These are phyloP conservation scores for Trichomalopsis sarcophagae DNA, from an alignment of 1,140 invertebrate genomes.

Conservation along the genomic window DNA sequence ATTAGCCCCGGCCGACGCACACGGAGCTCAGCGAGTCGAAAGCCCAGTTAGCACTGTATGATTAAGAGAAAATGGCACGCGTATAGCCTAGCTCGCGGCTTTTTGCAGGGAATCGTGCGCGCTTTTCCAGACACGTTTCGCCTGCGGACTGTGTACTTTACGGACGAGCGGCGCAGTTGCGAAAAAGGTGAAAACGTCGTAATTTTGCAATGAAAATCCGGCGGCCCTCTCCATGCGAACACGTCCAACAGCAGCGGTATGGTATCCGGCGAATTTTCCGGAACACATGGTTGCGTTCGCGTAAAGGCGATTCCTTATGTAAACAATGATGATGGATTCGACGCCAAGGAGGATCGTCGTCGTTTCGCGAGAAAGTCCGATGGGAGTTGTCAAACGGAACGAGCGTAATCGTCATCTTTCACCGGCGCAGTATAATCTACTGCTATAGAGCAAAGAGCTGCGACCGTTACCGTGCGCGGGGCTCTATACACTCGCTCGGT, in stretches of 20 bases:
- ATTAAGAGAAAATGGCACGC: conserved; percentile 4
- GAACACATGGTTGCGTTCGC: neutral
- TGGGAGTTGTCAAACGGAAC: conserved; percentile 1
- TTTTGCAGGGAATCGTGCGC: neutral
- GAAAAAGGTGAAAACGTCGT: conserved; percentile 21
- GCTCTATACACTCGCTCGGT: neutral
- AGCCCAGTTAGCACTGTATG: neutral
- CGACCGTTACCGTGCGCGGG: neutral
- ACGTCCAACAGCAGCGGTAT: neutral
- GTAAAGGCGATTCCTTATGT: neutral
- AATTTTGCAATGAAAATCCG: conserved; percentile 29
- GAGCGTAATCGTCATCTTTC: conserved; percentile 11
- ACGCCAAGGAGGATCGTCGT: neutral
- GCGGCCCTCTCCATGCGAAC: neutral
- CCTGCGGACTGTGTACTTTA: neutral
- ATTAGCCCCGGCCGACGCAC: neutral
- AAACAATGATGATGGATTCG: neutral
- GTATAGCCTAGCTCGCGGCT: neutral
- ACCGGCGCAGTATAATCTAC: neutral
- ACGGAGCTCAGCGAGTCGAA: neutral
- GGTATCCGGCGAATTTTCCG: neutral
- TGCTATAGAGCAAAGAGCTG: neutral
- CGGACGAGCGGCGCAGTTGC: neutral
- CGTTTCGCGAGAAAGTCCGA: conserved; percentile 2
- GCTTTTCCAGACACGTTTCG: neutral